Evolutionary conservation across 2,797 vertebrate species (phyloP), one percentile per base, ranked within the genome.

Genomic region (Cuculus canorus): DNA sequence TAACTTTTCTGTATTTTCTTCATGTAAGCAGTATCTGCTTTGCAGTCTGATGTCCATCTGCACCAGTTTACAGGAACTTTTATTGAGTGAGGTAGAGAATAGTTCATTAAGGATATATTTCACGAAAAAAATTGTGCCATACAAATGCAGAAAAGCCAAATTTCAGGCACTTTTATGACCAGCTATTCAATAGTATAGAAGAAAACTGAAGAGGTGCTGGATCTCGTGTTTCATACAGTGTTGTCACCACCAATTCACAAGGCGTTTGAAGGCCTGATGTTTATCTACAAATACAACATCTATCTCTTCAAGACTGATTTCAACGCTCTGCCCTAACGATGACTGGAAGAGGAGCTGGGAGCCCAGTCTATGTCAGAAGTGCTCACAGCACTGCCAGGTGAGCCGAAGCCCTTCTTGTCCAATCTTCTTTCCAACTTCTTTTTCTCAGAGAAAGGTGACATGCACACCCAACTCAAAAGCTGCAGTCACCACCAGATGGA

Each of bases 401-500:
- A 14, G 17, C 35, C 64, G 32, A 18, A 60, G 17, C 3, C 21
- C 35, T 59, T 75, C 21, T 63, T 17, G 10, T 83, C 47, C 16
- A 18, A 10, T 3, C 21, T 63, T 69, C 19, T 43, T 64, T 45
- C 10, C 21, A 45, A n/a, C 17, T 12, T 17, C 21, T 57, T 59
- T 45, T 59, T 3, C 0, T 25, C 33, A 52, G 30, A 59, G 22
- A n/a, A 65, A 7, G 30, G 25, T 0, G 3, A 35, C 10, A 11
- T n/a, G 50, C 27, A 14, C 19, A 60, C 13, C 11, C n/a, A 53
- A 21, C 52, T 70, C 47, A 32, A 64, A 69, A 65, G 27, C 59
- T 2, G 2, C 30, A 32, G 35, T 45, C 16, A 32, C 45, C 66
- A 4, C 8, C 1, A 0, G 17, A 8, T 6, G 13, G 13, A 6